Base-by-base conservation (phyloP, 2,113 vertebrate genomes). In the Ivindomyrus marchei region DNA sequence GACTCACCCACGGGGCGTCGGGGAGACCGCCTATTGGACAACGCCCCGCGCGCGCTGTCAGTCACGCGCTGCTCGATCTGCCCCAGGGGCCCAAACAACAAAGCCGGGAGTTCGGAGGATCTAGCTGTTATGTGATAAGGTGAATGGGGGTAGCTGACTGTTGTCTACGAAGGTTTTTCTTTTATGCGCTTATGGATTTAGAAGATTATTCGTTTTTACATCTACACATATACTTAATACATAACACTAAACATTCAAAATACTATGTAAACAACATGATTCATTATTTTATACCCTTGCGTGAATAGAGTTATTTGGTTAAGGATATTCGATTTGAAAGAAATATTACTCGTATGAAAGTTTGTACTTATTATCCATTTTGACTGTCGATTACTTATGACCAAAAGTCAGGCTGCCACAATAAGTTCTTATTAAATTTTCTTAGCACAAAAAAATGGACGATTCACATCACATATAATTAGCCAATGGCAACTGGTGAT, bases 21-120 rank as follows among this genome's bases (percentile, higher is more conserved):
- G 92, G 94, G 92, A 92, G 93, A 90, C 93, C 89, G 95, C 93
- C 94, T 92, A 97, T 94, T 97, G 96, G 95, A 92, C 93, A 94
- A 93, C 91, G 94, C 92, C 94, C 94, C 95, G 95, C 96, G 94
- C 94, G 95, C 74, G 74, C 97, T 96, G 97, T 97, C 97, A 95
- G 95, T 97, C 97, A 97, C 96, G 96, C 97, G 96, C 96, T 95
- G 95, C 95, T 96, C 96, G 95, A 95, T 96, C 96, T 94, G 95
- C 95, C 95, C 95, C 94, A 94, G 93, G 93, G 96, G 95, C 95
- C 95, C 94, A 95, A 95, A 96, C 95, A 96, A 96, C 95, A 96
- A 95, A 96, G 95, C 93, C 91, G 94, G 93, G 93, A 92, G 93
- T 93, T 94, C 94, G 91, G 89, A 92, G 88, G 88, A 91, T 56